Base-by-base conservation (phyloP, 2,113 vertebrate genomes). In the Alectura lathami region DNA sequence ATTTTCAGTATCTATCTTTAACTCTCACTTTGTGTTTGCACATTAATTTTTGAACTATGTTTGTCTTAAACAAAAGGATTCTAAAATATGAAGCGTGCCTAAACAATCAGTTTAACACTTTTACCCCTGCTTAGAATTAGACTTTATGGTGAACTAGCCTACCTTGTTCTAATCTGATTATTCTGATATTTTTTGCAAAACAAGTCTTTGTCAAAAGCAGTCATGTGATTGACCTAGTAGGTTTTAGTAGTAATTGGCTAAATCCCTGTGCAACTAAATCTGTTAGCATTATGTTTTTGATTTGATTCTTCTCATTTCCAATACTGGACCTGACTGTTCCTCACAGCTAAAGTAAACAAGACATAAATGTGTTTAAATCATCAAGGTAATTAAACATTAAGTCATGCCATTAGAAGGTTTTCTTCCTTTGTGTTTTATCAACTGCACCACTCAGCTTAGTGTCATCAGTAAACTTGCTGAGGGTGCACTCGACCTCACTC, bases 351-450 rank as follows among this genome's bases (percentile, higher is more conserved):
- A 5, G 13, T 59, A 88, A 91, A 54, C 1, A 10, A 82, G 47
- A 59, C 81, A 56, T 3, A 60, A 51, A 16, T 88, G 8, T 32
- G 5, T 51, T 91, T 66, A 7, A 14, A 51, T 30, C 9, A 13
- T 38, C 29, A 40, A 79, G 83, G 5, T 47, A 80, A 77, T 68
- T 68, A 67, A 88, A 76, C 6, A n/a, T 47, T 56, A 88, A 45
- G 2, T 6, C 38, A 72, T 10, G 7, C 2, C 27, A 45, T 38
- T 26, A 13, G 13, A 68, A 51, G 11, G 2, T 0, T 24, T 57
- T 8, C 3, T 24, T 45, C 29, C n/a, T 47, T n/a, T 34, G 45
- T 45, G 24, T 20, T 40, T 26, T 63, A 43, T 66, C 8, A n/a
- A n/a, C n/a, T n/a, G n/a, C n/a, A n/a, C n/a, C n/a, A n/a, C n/a